phyloP scores from a whole-genome alignment of 2,797 vertebrate genomes.

The Poecilia velifera region DNA sequence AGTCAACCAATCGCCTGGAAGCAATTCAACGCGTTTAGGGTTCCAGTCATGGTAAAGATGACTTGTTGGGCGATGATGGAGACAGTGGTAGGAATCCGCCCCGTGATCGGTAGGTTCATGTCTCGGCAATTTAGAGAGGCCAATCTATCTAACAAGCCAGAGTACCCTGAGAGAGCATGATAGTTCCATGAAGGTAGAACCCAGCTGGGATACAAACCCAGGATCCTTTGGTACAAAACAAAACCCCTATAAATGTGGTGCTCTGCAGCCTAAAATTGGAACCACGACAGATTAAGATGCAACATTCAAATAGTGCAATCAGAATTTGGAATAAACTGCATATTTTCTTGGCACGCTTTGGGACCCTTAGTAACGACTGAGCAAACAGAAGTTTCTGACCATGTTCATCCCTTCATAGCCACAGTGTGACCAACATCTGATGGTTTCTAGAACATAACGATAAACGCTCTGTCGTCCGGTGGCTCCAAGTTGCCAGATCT shows the following conservation, averaged over 20 bases:
- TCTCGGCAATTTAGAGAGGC: too few species aligned
- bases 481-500: not conserved
- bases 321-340: not conserved
- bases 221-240: not conserved
- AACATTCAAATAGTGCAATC: not conserved
- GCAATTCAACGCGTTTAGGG: not conserved
- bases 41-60: not conserved
- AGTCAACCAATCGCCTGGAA: not conserved
- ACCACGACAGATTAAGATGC: not conserved
- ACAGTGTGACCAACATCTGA: not conserved
- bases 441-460: not conserved
- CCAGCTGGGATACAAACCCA: not conserved
- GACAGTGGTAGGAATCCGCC: too few species aligned
- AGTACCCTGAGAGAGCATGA: not conserved
- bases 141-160: not conserved
- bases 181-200: not conserved
- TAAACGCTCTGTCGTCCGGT: not conserved
- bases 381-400: not conserved
- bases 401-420: not conserved
- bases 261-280: not conserved
- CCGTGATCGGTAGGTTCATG: not conserved
- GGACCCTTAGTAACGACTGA: not conserved
- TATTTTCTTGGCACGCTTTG: not conserved
- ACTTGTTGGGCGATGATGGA: not conserved
- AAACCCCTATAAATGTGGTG: not conserved